Evolutionary conservation across 2,797 vertebrate genomes (phyloP).

Genomic region (Cheracebus regulus): DNA sequence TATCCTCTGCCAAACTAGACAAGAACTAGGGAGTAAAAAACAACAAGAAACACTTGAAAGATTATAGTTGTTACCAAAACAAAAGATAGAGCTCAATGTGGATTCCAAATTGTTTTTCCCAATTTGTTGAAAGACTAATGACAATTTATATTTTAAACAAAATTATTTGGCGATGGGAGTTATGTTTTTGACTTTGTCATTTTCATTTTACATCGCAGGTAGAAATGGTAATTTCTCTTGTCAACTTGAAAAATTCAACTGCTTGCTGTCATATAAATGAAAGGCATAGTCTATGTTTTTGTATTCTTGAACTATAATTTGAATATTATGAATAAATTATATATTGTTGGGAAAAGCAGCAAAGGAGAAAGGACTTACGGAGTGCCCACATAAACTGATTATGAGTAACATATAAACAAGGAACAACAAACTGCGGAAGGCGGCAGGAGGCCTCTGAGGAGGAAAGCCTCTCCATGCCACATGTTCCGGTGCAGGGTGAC

Average conservation of each 20-base stretch:
- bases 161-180: not conserved
- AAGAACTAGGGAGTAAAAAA: not conserved
- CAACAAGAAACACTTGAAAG: not conserved
- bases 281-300: not conserved
- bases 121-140: not conserved
- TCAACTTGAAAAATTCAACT: not conserved
- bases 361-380: too few species aligned
- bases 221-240: not conserved
- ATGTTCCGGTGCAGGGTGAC: too few species aligned
- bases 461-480: too few species aligned
- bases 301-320: not conserved
- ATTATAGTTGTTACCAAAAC: not conserved
- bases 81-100: not conserved
- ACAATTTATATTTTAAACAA: not conserved
- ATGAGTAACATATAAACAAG: too few species aligned
- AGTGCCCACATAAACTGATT: too few species aligned
- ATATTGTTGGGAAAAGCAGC: not conserved
- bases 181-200: not conserved
- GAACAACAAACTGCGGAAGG: too few species aligned
- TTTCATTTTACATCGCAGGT: not conserved
- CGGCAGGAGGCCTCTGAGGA: too few species aligned
- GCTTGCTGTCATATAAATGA: not conserved
- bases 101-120: not conserved
- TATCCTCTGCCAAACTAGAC: not conserved
- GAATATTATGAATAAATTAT: not conserved